Conservation (phyloP, 2,888 invertebrate species). For the Andrena chrysosceles region DNA sequence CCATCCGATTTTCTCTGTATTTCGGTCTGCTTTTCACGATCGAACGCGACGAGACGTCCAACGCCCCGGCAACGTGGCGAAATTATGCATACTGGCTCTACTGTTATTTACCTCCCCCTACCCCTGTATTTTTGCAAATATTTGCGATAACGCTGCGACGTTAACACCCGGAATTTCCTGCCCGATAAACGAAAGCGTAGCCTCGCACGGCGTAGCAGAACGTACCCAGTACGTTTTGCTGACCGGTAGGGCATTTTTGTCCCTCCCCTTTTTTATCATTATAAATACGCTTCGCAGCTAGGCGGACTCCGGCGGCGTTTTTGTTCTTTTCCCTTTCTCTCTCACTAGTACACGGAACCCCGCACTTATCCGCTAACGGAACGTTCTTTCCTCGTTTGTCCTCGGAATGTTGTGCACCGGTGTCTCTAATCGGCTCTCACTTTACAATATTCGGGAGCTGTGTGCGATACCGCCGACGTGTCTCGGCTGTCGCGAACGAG, state of each 20-base stretch:
- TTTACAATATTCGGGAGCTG: conserved; percentile 31
- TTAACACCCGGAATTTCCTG: too few species aligned
- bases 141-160: conserved; percentile 1
- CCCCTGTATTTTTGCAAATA: too few species aligned
- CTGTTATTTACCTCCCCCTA: not conserved
- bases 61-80: too few species aligned
- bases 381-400: conserved; percentile 26
- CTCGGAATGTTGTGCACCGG: conserved; percentile 70
- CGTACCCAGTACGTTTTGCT: conserved; percentile 82
- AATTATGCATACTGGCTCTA: not conserved
- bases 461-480: not conserved
- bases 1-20: not conserved
- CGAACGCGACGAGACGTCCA: conserved; percentile 1
- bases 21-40: not conserved
- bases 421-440: conserved; percentile 30
- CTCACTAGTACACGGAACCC: conserved; percentile 30
- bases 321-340: not conserved
- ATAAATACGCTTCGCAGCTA: conserved; percentile 16
- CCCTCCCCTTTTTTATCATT: conserved; percentile 9
- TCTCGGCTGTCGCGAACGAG: too few species aligned
- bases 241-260: conserved; percentile 74
- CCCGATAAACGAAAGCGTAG: too few species aligned
- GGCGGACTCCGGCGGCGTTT: not conserved
- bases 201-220: conserved; percentile 56
- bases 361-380: conserved; percentile 51